Base-by-base conservation (phyloP, 2,888 invertebrate genomes). In the Archips crataeganus region DNA sequence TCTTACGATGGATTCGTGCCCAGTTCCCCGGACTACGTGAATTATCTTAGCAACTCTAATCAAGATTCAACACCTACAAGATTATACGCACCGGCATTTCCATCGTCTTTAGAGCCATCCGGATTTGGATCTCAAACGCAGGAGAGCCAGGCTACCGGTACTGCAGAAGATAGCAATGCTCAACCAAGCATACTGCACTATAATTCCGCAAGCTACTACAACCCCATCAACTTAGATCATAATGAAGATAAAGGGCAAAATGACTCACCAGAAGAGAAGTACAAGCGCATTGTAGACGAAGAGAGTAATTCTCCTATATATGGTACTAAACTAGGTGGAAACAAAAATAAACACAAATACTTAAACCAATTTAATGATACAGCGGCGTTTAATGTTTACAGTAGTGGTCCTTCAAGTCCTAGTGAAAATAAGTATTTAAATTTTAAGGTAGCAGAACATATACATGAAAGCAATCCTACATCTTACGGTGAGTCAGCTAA, bases 1-100 rank as follows among this genome's bases (percentile, higher is more conserved):
- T 82, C 87, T 39, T 90, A 91, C 78, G 90, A 92, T 77, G 93
- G 92, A 2, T 93, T 93, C 72, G 85, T 93, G 9, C 94, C 93
- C 2, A 93, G 88, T 71, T 93, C 93, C 0, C 91, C 93, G 45
- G 94, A 94, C 76, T 92, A 90, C 76, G 83, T 90, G 1, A 90
- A 82, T 69, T 89, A 87, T 64, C 77, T 90, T 54, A 90, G 82
- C 66, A 83, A 82, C 59, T 82, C 76, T 23, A 57, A 57, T 32
- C 87, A 87, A 75, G 94, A 94, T 75, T 82, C 88, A 75, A 81
- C 88, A 1, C 82, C 90, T 0, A 89, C 90, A 2, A 87, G 89
- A 77, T 79, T 91, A 42, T 93, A 92, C 32, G 91, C 90, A 1
- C 91, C 94, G 15, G 93, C 92, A 36, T 94, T 92, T 77, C 93